phyloP scores from a whole-genome alignment of 2,797 vertebrate genomes.

The Phoebastria nigripes region DNA sequence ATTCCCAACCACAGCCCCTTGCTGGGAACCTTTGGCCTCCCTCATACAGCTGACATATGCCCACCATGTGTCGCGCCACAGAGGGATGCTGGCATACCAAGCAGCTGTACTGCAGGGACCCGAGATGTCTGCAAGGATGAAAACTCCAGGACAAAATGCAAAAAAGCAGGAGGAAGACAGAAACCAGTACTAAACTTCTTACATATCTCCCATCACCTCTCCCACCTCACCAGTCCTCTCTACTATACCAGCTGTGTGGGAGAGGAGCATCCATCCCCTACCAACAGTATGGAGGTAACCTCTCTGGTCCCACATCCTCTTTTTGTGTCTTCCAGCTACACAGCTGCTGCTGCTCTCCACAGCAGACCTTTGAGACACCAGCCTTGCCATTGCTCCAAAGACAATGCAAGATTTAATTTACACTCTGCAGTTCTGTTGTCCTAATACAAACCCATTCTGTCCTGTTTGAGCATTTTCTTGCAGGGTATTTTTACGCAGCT shows the following conservation, averaged over 20 bases:
- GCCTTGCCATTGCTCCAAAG: not conserved
- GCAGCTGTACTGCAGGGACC: not conserved
- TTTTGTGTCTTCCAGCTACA: not conserved
- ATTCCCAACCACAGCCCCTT: no score
- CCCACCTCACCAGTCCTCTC: not conserved
- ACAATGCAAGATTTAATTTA: not conserved
- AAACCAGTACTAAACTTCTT: not conserved
- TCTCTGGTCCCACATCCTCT: not conserved
- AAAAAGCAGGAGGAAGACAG: not conserved
- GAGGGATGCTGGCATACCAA: not conserved
- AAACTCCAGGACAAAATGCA: not conserved
- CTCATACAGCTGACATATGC: fast-evolving
- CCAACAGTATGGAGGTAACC: not conserved
- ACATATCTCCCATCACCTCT: not conserved
- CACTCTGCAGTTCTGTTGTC: not conserved
- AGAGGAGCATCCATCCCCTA: not conserved
- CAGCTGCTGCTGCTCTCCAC: not conserved
- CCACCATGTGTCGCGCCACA: fast-evolving
- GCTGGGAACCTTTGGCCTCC: not conserved
- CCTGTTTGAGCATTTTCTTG: not conserved
- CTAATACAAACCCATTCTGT: not conserved
- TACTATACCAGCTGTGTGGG: not conserved
- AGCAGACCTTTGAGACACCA: not conserved
- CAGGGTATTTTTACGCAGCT: not conserved
- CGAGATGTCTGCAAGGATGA: not conserved